Evolutionary conservation across 2,888 invertebrate genomes (phyloP), one percentile per base, ranked within the genome.

Genomic region (Phengaris alcon): DNA sequence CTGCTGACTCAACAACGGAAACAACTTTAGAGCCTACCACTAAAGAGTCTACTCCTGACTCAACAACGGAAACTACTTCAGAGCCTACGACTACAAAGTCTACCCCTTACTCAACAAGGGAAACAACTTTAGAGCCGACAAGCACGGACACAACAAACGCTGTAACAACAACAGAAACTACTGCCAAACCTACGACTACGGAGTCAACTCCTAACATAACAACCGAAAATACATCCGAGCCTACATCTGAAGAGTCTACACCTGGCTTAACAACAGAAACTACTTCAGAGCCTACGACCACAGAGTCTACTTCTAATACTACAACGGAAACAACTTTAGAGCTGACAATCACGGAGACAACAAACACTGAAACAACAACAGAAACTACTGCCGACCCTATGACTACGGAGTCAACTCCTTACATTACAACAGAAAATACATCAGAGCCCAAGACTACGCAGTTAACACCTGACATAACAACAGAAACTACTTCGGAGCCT

Each of bases 1-100:
- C 46, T 5, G 48, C 64, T n/a, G 51, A 73, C 13, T 76, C 75
- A 22, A 76, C 78, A 8, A 77, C 78, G 3, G 75, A 74, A 48
- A 22, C 52, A 72, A 64, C 57, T 35, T 69, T 75, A 3, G 59
- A 74, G 52, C 22, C 72, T 3, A 77, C 76, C 9, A 75, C 77
- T 59, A 72, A 46, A 6, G 70, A 74, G 9, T 74, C 77, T 22
- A 74, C 74, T 9, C 69, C 75, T 15, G 13, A 44, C 2, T n/a
- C 7, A 6, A 73, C 70, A 9, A 77, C 77, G 13, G 73, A 51
- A 59, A 54, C 77, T n/a, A 54, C 51, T 13, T 76, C 76, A 54
- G 72, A 79, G 10, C 69, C 75, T 6, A 75, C 69, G 22, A 22
- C 74, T 64, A 64, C 68, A 13, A 13, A 44, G 3, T 15, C 57